Conservation (phyloP, 2,113 vertebrate genomes). For the Struthio camelus region DNA sequence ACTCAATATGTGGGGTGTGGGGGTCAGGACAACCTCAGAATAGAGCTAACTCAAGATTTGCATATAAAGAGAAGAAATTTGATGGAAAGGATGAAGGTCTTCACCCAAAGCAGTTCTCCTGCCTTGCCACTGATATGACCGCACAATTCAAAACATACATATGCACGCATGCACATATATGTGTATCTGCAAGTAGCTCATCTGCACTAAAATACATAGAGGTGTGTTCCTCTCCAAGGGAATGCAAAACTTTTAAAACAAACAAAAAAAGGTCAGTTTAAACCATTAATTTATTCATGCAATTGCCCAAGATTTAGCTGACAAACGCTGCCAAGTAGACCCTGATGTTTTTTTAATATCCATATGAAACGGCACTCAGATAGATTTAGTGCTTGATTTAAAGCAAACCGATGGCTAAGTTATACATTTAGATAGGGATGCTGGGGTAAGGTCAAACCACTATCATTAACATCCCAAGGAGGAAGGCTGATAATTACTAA, state of each 20-base stretch:
- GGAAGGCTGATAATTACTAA: constrained; percentile 58
- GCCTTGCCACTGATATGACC: background rate
- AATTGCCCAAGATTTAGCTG: constrained; percentile 14
- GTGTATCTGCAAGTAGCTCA: background rate
- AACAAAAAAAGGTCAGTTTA: background rate
- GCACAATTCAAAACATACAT: background rate
- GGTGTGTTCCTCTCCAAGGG: background rate
- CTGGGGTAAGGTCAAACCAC: constrained; percentile 62
- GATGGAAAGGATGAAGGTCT: background rate
- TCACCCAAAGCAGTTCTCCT: background rate
- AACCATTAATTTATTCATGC: constrained; percentile 35
- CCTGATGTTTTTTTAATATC: constrained; percentile 63
- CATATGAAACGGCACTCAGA: constrained; percentile 17
- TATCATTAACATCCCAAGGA: constrained; percentile 67
- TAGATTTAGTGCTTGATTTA: constrained; percentile 57
- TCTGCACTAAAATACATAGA: background rate
- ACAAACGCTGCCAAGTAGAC: constrained; percentile 30
- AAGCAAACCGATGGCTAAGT: constrained; percentile 55
- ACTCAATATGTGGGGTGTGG: background rate
- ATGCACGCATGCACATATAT: too few species aligned
- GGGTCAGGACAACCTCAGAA: background rate
- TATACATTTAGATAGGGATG: constrained; percentile 58
- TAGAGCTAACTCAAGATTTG: background rate
- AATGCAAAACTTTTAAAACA: background rate
- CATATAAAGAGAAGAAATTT: background rate